A percentile compares a stretch with the other conserved stretches of the same genome.
Evolutionary conservation across 2,888 invertebrate genomes (phyloP).

Genomic region (Drosophila monieri): DNA sequence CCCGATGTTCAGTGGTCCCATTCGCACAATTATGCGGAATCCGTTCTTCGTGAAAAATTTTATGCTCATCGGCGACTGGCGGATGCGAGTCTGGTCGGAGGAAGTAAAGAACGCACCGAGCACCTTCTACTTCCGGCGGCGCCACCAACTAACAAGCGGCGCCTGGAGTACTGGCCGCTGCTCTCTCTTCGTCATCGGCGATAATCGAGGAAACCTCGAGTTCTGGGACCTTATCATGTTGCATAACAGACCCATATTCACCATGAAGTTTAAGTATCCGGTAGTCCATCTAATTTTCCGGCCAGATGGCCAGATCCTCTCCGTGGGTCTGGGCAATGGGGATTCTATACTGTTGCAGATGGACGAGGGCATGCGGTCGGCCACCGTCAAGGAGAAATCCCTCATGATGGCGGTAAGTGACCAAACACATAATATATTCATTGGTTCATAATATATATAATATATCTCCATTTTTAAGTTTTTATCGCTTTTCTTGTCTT

Average conservation of each 20-base stretch:
- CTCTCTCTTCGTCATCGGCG: conserved; percentile 88
- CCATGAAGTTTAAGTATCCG: conserved; percentile 85
- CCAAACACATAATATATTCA: background rate
- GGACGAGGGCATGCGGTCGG: conserved; percentile 87
- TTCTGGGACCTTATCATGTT: conserved; percentile 93
- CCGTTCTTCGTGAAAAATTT: conserved; percentile 87
- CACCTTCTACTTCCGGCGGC: conserved; percentile 91
- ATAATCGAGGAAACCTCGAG: conserved; percentile 89
- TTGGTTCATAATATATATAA: no score
- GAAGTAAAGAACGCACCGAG: conserved; percentile 94
- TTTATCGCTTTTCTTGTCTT: no score
- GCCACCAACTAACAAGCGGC: conserved; percentile 89
- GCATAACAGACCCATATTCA: conserved; percentile 87
- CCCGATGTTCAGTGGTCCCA: conserved; percentile 88
- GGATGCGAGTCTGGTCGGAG: conserved; percentile 88
- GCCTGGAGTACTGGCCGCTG: conserved; percentile 91
- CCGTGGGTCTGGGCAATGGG: conserved; percentile 87
- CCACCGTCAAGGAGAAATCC: conserved; percentile 89
- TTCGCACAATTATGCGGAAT: conserved; percentile 91
- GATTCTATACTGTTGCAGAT: conserved; percentile 88
- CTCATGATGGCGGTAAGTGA: conserved; percentile 85
- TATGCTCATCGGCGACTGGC: conserved; percentile 87
- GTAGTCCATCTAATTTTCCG: conserved; percentile 88
- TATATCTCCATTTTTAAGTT: background rate
- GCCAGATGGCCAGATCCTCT: conserved; percentile 83